A percentile compares a stretch with the other conserved stretches of the same genome.
These are phyloP conservation scores for Dolichomitus sp. DNA, from an alignment of 2,888 invertebrate genomes.

Conservation along the genomic window DNA sequence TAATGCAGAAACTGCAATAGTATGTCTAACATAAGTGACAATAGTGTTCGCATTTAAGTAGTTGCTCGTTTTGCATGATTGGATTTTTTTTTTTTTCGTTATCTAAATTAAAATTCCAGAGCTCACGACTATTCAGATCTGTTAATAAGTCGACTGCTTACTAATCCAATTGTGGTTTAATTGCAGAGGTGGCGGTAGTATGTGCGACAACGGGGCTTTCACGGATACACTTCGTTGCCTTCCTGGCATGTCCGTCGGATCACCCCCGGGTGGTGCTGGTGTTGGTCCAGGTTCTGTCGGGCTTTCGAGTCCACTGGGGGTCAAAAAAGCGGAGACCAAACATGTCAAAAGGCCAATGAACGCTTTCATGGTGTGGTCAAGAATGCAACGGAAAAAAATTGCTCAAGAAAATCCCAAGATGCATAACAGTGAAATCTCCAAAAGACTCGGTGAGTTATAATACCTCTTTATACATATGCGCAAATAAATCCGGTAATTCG, in stretches of 20 bases:
- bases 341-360: constrained; percentile 99
- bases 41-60: constrained; percentile 34
- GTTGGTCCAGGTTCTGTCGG: constrained; percentile 88
- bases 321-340: constrained; percentile 91
- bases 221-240: constrained; percentile 89
- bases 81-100: constrained; percentile 38
- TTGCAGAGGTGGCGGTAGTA: constrained; percentile 91
- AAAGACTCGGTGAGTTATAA: constrained; percentile 92
- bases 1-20: constrained; percentile 21
- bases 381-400: constrained; percentile 96
- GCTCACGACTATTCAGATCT: not conserved
- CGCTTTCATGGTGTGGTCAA: constrained; percentile 99
- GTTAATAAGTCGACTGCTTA: not conserved
- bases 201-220: constrained; percentile 91
- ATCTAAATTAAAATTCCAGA: too few relatives aligned
- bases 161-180: constrained; percentile 70
- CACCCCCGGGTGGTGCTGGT: constrained; percentile 87
- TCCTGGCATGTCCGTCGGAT: constrained; percentile 87
- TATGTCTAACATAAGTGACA: constrained; percentile 25
- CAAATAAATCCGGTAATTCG: too few relatives aligned
- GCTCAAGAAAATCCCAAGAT: constrained; percentile 99
- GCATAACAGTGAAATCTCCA: constrained; percentile 99
- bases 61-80: constrained; percentile 65
- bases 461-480: not conserved
- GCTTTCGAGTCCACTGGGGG: constrained; percentile 85